phyloP scores from a whole-genome alignment of 2,888 invertebrate genomes.

The Nymphalis c-album region DNA sequence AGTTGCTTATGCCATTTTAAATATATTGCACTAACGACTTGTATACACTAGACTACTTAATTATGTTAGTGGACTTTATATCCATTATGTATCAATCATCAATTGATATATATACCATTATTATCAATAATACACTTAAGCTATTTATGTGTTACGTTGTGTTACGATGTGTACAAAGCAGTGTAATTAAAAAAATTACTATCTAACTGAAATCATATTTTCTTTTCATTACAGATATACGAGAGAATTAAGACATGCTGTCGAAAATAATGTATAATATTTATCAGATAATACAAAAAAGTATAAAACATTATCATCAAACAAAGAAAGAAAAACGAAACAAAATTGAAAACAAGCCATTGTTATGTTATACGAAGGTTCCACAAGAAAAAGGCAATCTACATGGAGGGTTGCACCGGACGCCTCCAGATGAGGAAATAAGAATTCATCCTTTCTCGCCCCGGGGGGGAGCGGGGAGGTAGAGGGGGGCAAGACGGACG shows the following conservation, averaged over 20 bases:
- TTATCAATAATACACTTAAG: no score
- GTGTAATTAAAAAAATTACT: no score
- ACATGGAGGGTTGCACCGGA: conserved; percentile 78
- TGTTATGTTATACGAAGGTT: conserved; percentile 79
- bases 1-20: conserved; percentile 59
- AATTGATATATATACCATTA: no score
- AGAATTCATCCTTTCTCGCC: conserved; percentile 81
- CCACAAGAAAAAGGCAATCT: conserved; percentile 79
- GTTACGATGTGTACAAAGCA: no score
- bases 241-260: neutral
- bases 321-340: conserved; percentile 48
- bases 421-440: conserved; percentile 80
- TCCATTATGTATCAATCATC: neutral
- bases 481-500: conserved; percentile 83
- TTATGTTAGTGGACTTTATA: conserved; percentile 1
- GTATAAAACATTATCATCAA: conserved; percentile 45
- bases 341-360: conserved; percentile 80
- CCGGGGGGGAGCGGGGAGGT: conserved; percentile 55
- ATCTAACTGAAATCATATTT: no score
- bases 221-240: conserved; percentile 6
- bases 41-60: conserved; percentile 28
- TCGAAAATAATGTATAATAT: conserved; percentile 12
- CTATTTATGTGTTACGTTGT: no score
- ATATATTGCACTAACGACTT: conserved; percentile 54
- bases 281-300: conserved; percentile 19